Evolutionary conservation across 2,797 vertebrate species (phyloP).

Genomic region (Chelon auratus): DNA sequence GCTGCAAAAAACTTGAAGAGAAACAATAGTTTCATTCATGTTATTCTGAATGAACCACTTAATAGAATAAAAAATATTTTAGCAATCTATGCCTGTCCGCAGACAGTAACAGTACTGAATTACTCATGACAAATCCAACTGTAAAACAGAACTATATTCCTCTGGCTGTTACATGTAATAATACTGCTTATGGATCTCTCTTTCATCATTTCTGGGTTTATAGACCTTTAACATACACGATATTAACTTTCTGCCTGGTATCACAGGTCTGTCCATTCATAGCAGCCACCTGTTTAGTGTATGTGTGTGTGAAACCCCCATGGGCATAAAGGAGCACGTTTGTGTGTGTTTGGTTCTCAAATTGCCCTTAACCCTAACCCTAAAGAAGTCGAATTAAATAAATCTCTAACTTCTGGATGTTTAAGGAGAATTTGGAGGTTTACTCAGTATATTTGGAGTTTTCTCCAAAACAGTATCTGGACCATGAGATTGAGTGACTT

Average conservation of each 20-base stretch:
- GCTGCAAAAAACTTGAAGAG: not conserved
- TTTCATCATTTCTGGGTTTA: too few species aligned
- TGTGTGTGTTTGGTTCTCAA: not conserved
- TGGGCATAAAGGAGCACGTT: not conserved
- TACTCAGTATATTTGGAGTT: not conserved
- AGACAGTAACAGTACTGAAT: not conserved
- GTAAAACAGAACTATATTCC: not conserved
- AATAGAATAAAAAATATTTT: slow-evolving; percentile 1
- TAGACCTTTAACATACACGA: slow-evolving; percentile 7
- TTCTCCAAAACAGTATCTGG: too few species aligned
- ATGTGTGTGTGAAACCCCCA: not conserved
- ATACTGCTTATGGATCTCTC: too few species aligned
- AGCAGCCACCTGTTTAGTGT: slow-evolving; percentile 22
- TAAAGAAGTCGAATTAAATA: not conserved
- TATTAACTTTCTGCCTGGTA: slow-evolving; percentile 23
- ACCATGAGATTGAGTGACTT: too few species aligned
- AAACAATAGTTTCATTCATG: too few species aligned
- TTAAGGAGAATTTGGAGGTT: not conserved
- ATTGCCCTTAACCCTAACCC: not conserved
- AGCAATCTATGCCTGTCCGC: not conserved
- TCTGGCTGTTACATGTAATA: too few species aligned
- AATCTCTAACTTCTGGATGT: not conserved
- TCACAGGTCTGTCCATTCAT: slow-evolving; percentile 16
- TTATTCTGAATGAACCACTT: too few species aligned
- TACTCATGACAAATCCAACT: not conserved